Evolutionary conservation across 2,797 vertebrate species (phyloP).

Genomic region (Ptychobarbus kaznakovi): DNA sequence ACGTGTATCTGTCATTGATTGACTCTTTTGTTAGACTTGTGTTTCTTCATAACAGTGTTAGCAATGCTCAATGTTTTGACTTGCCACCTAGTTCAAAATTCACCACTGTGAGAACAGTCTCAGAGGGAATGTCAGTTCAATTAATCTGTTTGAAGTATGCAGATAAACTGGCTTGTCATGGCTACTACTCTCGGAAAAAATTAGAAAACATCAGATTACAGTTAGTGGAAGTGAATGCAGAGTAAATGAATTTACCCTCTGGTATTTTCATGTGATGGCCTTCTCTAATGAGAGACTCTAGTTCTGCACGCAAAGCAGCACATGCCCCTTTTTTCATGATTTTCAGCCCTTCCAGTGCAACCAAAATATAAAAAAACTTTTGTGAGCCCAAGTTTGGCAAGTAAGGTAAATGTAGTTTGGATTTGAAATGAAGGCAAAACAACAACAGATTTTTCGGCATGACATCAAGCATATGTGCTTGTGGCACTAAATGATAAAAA

Average conservation of each 20-base stretch:
- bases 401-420: background rate
- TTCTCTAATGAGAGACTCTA: constrained; percentile 32
- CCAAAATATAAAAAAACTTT: constrained; percentile 4
- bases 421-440: constrained; percentile 11
- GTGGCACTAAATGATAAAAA: constrained; percentile 24
- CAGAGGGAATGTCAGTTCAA: background rate
- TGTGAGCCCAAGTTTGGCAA: background rate
- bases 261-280: constrained; percentile 37
- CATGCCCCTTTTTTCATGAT: constrained; percentile 13
- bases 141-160: constrained; percentile 6
- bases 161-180: background rate
- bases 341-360: constrained; percentile 7
- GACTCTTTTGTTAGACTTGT: background rate
- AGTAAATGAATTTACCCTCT: constrained; percentile 41
- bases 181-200: constrained; percentile 5
- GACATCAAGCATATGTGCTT: background rate
- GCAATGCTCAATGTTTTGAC: background rate
- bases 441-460: background rate
- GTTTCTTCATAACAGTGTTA: constrained; percentile 1
- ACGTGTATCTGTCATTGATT: background rate
- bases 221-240: constrained; percentile 33
- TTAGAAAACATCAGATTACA: constrained; percentile 22
- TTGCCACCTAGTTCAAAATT: background rate
- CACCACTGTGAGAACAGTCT: background rate
- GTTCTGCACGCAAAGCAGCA: constrained; percentile 8